Conservation (phyloP, 2,113 vertebrate species). For the Ptilorrhoa leucosticta region DNA sequence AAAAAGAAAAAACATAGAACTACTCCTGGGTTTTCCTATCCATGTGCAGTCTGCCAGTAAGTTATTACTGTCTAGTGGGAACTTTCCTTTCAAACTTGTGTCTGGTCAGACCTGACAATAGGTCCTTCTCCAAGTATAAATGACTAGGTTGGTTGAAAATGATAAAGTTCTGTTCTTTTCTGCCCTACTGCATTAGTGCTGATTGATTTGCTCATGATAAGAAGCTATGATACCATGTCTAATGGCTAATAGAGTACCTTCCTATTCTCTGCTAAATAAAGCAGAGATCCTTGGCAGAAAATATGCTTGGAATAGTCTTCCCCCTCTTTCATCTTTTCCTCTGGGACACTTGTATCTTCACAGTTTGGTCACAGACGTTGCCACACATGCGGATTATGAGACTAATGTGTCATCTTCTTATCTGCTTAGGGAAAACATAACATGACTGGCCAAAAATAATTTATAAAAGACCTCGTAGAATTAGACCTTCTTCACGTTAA, state of each 20-base stretch:
- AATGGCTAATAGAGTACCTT: neutral
- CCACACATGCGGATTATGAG: neutral
- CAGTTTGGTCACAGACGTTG: neutral
- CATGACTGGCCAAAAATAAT: neutral
- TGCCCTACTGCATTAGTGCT: neutral
- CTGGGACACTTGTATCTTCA: neutral
- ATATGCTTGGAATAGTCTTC: neutral
- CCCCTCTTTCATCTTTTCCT: neutral
- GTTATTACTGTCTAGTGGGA: neutral
- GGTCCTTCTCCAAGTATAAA: neutral
- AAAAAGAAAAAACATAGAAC: neutral
- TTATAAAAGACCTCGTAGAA: neutral
- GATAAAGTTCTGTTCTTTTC: neutral
- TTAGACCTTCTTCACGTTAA: neutral
- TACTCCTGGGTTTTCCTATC: neutral
- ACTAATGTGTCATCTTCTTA: neutral
- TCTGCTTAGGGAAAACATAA: neutral
- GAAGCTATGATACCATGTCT: neutral
- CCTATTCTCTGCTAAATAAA: neutral
- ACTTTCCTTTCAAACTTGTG: neutral
- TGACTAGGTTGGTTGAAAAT: neutral
- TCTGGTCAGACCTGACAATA: neutral
- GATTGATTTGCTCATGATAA: neutral
- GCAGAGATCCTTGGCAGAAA: neutral
- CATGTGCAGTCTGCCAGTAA: neutral